Conservation (phyloP, 2,113 vertebrate species). For the Octodon degus region DNA sequence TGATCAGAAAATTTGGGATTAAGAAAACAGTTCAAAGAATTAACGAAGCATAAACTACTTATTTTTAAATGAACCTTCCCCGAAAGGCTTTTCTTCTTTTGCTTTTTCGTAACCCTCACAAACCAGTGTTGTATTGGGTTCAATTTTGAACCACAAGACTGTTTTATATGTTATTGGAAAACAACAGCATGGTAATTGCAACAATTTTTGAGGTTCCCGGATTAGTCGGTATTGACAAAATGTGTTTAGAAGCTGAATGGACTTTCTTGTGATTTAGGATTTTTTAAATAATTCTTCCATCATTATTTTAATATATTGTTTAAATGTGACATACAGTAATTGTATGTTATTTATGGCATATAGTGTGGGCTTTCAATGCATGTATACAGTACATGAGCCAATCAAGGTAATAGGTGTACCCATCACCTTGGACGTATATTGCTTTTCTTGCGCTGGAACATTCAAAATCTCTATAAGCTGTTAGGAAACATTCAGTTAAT, state of each 20-base stretch:
- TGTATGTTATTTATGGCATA: no score
- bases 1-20: no score
- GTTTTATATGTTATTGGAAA: conserved; percentile 48
- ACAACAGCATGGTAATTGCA: background rate
- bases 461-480: background rate
- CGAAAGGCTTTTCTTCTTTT: conserved; percentile 50
- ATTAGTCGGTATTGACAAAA: conserved; percentile 60
- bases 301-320: background rate
- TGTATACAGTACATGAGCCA: background rate
- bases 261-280: conserved; percentile 31
- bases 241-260: conserved; percentile 50
- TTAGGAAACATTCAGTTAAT: background rate
- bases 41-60: background rate
- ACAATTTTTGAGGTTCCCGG: background rate
- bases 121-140: conserved; percentile 55
- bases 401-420: background rate
- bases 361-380: background rate
- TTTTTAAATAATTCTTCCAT: background rate
- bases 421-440: background rate
- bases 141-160: conserved; percentile 64
- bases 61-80: conserved; percentile 50
- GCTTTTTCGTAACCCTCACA: conserved; percentile 56
- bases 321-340: background rate
- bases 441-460: background rate
- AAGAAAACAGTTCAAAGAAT: no score